Evolutionary conservation across 1,140 invertebrate genomes (phyloP), one percentile per base, ranked within the genome.

Genomic region (Diorhabda sublineata): DNA sequence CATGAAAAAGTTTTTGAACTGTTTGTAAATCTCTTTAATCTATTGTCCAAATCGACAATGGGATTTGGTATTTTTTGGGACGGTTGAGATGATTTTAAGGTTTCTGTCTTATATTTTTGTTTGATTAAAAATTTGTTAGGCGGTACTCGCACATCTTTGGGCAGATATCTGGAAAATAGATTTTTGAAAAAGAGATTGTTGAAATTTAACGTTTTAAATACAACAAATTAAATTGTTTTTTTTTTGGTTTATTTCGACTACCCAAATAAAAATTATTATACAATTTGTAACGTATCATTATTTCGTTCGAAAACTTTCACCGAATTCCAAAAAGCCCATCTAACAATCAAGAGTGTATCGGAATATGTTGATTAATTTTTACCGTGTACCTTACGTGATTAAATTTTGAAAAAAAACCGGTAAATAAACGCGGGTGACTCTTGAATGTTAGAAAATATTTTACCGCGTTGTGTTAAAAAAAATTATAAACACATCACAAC

Each of bases 61-160:
- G 47, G 47, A 52, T n/a, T 52, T 52, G 47, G 47, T 3, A 52
- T 52, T 52, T 52, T 52, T 52, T 52, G 47, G 47, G 47, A 52
- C 47, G 47, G 47, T n/a, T 8, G 47, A 52, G 47, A 52, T 52
- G 47, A n/a, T 52, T 52, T 52, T 6, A 52, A 52, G n/a, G 47
- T 52, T 52, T 52, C 47, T 52, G 47, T 52, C 47, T 52, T 52
- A 52, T 52, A 52, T n/a, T 52, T 52, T 52, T 52, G 47, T 52
- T 52, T 52, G 47, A 52, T 4, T 52, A n/a, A 6, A n/a, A 52
- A 52, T 52, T 52, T 52, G 47, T 52, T 52, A 52, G 47, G n/a
- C n/a, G 47, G 47, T n/a, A 52, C 6, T 52, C 47, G 6, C 6
- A 52, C 47, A 52, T 52, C 47, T 52, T 52, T 52, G 47, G 47